phyloP scores from a whole-genome alignment of 2,888 invertebrate genomes.

The Eristalinus aeneus region DNA sequence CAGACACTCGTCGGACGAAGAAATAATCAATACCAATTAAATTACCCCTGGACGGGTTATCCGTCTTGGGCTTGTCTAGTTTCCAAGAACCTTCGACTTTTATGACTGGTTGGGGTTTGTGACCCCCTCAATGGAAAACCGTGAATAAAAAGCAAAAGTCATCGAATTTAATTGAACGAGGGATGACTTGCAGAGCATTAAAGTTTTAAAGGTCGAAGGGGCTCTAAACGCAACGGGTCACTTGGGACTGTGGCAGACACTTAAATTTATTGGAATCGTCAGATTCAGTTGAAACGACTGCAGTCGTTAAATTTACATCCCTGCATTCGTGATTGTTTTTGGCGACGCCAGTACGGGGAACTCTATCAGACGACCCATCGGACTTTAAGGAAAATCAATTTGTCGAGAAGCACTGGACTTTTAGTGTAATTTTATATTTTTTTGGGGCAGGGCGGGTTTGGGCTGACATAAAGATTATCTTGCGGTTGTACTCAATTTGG shows the following conservation, averaged over 20 bases:
- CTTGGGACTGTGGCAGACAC: neutral
- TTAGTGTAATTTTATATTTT: neutral
- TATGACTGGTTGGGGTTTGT: constrained; percentile 7
- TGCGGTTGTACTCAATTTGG: too few relatives aligned
- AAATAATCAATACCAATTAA: constrained; percentile 68
- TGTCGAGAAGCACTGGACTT: neutral
- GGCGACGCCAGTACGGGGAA: neutral
- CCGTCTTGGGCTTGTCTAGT: constrained; percentile 28
- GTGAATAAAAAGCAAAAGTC: constrained; percentile 35
- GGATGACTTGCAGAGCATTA: constrained; percentile 3
- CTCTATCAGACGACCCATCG: neutral
- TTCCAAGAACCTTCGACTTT: constrained; percentile 30
- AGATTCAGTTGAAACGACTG: neutral
- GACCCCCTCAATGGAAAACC: neutral
- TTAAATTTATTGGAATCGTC: neutral
- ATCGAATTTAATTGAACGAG: constrained; percentile 51
- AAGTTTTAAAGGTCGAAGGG: constrained; percentile 14
- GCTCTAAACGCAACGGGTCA: neutral
- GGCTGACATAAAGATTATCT: too few relatives aligned
- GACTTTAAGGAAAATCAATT: neutral
- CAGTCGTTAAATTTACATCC: neutral
- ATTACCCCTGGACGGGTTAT: constrained; percentile 42
- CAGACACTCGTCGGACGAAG: constrained; percentile 2
- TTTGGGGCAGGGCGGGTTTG: neutral
- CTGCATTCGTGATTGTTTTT: neutral